Base-by-base conservation (phyloP, 2,888 invertebrate species). In the Chalcosyrphus nemorum region DNA sequence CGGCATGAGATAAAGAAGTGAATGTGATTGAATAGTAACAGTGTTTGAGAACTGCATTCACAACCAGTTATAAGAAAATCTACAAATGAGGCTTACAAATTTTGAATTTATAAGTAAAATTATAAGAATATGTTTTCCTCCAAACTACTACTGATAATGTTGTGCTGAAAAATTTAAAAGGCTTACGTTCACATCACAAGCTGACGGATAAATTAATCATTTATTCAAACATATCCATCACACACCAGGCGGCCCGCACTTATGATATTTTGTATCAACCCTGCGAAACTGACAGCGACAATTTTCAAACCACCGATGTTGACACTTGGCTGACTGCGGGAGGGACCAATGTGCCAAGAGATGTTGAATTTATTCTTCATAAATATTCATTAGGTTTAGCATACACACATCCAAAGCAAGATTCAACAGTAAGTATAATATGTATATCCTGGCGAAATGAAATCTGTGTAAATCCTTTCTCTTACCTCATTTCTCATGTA, bases 361-460 rank as follows among this genome's bases (percentile, higher is more conserved):
- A 45, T 47, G 54, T 43, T 54, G 38, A 56, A 57, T 45, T 77
- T 63, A 70, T 70, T 77, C 29, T 61, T 70, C 54, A 70, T 77
- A 77, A 77, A 77, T 77, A 77, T 77, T 77, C 77, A 77, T 77
- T 54, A 70, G 61, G 19, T 38, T 61, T 61, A n/a, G n/a, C n/a
- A n/a, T n/a, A n/a, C n/a, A n/a, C n/a, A 59, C 68, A 54, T 54
- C 52, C 11, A n/a, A 35, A 24, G 43, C 43, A 24, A 35, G 17
- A 68, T 38, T 66, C 66, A 66, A 29, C 41, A 52, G 38, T 15
- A 43, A 7, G 4, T 4, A 24, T 24, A 24, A 15, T 15, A 9
- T 17, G 47, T 52, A 38, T 7, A 15, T 24, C 41, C 35, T 27
- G 32, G 13, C 6, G 4, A 43, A 70, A 77, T 38, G 38, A 47